Evolutionary conservation across 2,797 vertebrate genomes (phyloP).

Genomic region (Adrianichthys oophorus): DNA sequence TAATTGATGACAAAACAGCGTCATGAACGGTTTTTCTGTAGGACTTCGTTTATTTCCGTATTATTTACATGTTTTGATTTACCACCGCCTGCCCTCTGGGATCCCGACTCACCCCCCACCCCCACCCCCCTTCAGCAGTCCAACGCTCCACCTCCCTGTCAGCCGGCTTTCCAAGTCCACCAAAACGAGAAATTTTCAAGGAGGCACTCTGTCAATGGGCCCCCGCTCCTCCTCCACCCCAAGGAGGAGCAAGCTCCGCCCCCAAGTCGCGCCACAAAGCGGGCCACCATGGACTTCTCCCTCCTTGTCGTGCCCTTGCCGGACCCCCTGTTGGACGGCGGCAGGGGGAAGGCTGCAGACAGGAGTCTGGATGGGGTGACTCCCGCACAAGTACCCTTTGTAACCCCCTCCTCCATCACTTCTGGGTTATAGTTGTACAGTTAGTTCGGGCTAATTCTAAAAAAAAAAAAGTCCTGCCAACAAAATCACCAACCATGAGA

Average conservation of each 20-base stretch:
- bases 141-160: conserved; percentile 46
- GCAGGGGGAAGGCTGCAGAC: conserved; percentile 14
- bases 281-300: conserved; percentile 93
- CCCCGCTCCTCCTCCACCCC: conserved; percentile 70
- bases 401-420: conserved; percentile 13
- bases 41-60: background rate
- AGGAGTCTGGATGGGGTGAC: conserved; percentile 34
- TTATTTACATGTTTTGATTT: background rate
- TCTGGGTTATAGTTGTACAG: conserved; percentile 39
- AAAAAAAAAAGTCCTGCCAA: no score
- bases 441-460: background rate
- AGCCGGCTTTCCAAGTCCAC: conserved; percentile 38
- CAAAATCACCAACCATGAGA: no score
- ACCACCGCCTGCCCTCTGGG: conserved; percentile 13
- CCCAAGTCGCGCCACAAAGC: conserved; percentile 74
- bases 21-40: no score
- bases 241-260: conserved; percentile 64
- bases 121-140: conserved; percentile 33
- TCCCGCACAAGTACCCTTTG: conserved; percentile 68
- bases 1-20: no score
- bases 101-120: background rate
- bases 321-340: conserved; percentile 68
- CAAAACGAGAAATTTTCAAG: conserved; percentile 85
- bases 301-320: conserved; percentile 76
- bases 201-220: conserved; percentile 87